Evolutionary conservation across 2,888 invertebrate genomes (phyloP).

Genomic region (Morpho achilles): DNA sequence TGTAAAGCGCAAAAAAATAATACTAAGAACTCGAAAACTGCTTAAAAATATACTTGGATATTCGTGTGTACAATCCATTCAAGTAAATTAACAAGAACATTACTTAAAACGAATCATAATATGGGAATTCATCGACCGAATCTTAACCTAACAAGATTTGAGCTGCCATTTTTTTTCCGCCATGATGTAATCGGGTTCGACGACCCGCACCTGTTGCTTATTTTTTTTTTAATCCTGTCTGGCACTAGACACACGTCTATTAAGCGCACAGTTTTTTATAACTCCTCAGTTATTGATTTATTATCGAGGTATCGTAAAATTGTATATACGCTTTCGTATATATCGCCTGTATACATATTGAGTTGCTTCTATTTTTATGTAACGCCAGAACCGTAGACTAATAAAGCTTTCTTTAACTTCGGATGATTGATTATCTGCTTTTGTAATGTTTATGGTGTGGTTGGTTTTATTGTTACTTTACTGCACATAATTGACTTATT

Average conservation of each 20-base stretch:
- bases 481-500: slow-evolving; percentile 9
- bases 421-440: slow-evolving; percentile 6
- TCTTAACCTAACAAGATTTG: slow-evolving; percentile 21
- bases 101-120: slow-evolving; percentile 14
- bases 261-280: slow-evolving; percentile 56
- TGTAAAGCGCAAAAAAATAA: slow-evolving; percentile 3
- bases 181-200: slow-evolving; percentile 57
- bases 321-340: slow-evolving; percentile 11
- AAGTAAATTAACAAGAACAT: slow-evolving; percentile 12
- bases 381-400: slow-evolving; percentile 5
- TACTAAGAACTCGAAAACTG: slow-evolving; percentile 4
- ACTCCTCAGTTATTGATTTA: slow-evolving; percentile 51
- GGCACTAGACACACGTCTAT: slow-evolving; percentile 53
- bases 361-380: slow-evolving; percentile 10
- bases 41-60: slow-evolving; percentile 8
- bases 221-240: slow-evolving; percentile 37
- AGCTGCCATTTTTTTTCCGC: slow-evolving; percentile 47
- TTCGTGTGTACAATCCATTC: slow-evolving; percentile 4
- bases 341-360: slow-evolving; percentile 6
- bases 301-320: slow-evolving; percentile 30
- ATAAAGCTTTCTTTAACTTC: slow-evolving; percentile 9
- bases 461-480: slow-evolving; percentile 9
- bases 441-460: slow-evolving; percentile 3
- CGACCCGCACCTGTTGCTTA: slow-evolving; percentile 57
- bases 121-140: slow-evolving; percentile 24